Evolutionary conservation across 2,797 vertebrate genomes (phyloP).

Genomic region (Falco berigora): DNA sequence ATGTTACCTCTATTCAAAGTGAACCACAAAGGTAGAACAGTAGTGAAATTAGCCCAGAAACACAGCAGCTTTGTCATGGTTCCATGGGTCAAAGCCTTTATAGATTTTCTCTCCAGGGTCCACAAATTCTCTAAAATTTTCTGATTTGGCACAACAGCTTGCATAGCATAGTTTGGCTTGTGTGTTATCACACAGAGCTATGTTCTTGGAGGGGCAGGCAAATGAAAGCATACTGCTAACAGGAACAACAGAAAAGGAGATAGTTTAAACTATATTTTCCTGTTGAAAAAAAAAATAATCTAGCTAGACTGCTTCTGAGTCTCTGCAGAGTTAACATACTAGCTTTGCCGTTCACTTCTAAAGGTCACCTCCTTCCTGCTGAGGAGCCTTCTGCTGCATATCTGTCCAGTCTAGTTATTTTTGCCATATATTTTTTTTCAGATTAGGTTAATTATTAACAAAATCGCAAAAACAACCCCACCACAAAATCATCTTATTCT

Average conservation of each 20-base stretch:
- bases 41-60: neutral
- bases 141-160: neutral
- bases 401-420: neutral
- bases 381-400: neutral
- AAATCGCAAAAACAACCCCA: conserved; percentile 13
- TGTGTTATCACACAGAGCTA: neutral
- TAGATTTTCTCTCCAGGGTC: neutral
- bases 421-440: neutral
- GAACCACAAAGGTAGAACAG: neutral
- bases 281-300: neutral
- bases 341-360: neutral
- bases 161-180: neutral
- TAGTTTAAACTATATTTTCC: neutral
- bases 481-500: conserved; percentile 6
- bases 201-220: neutral
- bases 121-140: neutral
- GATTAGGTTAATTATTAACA: conserved; percentile 25
- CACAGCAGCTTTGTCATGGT: neutral
- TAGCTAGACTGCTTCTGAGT: neutral
- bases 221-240: neutral
- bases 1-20: neutral
- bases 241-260: neutral
- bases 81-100: neutral
- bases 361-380: neutral
- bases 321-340: neutral